phyloP scores from a whole-genome alignment of 2,797 vertebrate species.

The Triplophysa bombifrons region DNA sequence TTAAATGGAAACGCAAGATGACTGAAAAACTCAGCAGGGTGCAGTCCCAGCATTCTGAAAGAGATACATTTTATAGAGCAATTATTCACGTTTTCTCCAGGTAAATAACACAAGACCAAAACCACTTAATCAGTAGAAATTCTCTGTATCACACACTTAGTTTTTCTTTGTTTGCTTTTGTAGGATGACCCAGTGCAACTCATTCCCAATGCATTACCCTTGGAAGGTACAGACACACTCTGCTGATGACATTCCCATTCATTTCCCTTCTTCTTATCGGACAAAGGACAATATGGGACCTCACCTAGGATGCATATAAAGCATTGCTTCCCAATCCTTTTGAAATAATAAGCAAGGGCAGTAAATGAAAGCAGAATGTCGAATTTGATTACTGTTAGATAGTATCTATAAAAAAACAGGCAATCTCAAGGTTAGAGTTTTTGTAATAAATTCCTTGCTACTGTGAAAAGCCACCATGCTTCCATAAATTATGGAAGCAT shows the following conservation, averaged over 20 bases:
- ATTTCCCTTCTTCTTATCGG: constrained; percentile 9
- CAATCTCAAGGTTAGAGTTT: neutral
- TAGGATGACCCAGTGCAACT: neutral
- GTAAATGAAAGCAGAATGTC: neutral
- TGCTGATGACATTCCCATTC: neutral
- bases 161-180: neutral
- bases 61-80: constrained; percentile 1
- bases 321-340: neutral
- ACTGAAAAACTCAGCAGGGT: constrained; percentile 18
- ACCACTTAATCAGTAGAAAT: neutral
- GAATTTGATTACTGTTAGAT: neutral
- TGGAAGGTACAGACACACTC: neutral
- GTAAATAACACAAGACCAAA: constrained; percentile 1
- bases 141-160: neutral
- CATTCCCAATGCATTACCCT: neutral
- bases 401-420: neutral
- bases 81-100: neutral
- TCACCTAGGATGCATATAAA: neutral
- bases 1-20: constrained; percentile 3
- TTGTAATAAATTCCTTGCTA: neutral
- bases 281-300: neutral
- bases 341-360: neutral
- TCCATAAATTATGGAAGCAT: no score
- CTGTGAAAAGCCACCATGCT: neutral
- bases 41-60: constrained; percentile 23